phyloP scores from a whole-genome alignment of 1,140 invertebrate genomes.

The Limonius californicus region DNA sequence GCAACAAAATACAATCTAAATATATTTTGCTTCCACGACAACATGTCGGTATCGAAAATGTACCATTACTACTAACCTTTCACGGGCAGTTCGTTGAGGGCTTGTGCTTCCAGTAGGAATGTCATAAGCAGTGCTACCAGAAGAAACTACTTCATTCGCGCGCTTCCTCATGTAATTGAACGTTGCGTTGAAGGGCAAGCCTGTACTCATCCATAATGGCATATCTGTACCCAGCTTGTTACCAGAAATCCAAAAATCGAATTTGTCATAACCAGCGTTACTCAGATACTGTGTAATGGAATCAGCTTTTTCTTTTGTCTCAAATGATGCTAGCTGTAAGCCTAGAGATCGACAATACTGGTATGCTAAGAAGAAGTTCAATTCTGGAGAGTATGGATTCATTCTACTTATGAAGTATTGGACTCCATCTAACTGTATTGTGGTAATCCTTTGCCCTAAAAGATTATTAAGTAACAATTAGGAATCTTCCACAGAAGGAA shows the following conservation, averaged over 20 bases:
- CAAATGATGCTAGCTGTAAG: constrained; percentile 77
- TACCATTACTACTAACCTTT: too few species aligned
- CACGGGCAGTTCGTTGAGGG: constrained; percentile 68
- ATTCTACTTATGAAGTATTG: constrained; percentile 85
- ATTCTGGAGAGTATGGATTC: constrained; percentile 81
- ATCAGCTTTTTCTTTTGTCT: constrained; percentile 80
- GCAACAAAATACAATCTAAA: constrained; percentile 18
- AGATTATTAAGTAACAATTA: too few species aligned
- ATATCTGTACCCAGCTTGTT: constrained; percentile 81
- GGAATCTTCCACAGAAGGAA: too few species aligned
- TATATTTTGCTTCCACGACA: not conserved
- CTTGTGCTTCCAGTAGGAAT: constrained; percentile 63
- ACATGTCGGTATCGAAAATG: too few species aligned
- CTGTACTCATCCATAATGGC: constrained; percentile 87
- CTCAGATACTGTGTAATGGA: constrained; percentile 76
- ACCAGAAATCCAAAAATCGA: constrained; percentile 85
- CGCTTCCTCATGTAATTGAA: constrained; percentile 74
- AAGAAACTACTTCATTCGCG: constrained; percentile 22
- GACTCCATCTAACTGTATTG: constrained; percentile 77
- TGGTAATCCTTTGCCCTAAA: constrained; percentile 78
- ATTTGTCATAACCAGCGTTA: constrained; percentile 76
- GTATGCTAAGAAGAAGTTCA: constrained; percentile 84
- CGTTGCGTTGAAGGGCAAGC: constrained; percentile 79
- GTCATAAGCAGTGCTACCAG: constrained; percentile 50
- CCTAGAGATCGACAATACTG: constrained; percentile 84